Evolutionary conservation across 1,140 invertebrate genomes (phyloP), one percentile per base, ranked within the genome.

Genomic region (Yoshiicerus persimilis): DNA sequence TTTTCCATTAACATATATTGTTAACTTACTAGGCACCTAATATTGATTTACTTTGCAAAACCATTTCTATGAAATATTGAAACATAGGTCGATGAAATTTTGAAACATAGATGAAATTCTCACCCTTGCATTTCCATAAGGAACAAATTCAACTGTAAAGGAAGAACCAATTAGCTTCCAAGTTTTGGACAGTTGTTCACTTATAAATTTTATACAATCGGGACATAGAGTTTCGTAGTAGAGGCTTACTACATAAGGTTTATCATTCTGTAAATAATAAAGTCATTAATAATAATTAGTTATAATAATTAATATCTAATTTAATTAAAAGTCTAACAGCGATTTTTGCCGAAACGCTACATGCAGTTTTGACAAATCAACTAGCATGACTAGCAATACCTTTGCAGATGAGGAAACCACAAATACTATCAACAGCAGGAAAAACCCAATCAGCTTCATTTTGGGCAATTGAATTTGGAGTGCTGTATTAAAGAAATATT

Each of bases 221-320:
- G 95, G 95, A 91, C 97, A 98, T 0, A 97, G 92, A 11, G 95
- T 94, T 92, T 98, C 97, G 91, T 97, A 97, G 90, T 96, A 96
- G 77, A 97, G 38, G 30, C 64, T 88, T 5, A 90, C 32, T 16
- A 80, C 13, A 8, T 36, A n/a, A n/a, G n/a, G n/a, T 36, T 80
- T 80, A 1, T 32, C 66, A 70, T 80, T 34, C 75, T 36, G n/a
- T 2, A 36, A 80, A 25, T 16, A 38, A n/a, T 13, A 36, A 77
- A 20, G 16, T 1, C 16, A 5, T 20, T 56, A 56, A 47, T 47
- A 47, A 20, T 20, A 11, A 47, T 2, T 11, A 20, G 2, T 20
- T 1, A 20, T 47, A 47, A 47, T 11, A 47, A n/a, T n/a, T n/a
- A n/a, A n/a, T n/a, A n/a, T n/a, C n/a, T n/a, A n/a, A n/a, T n/a